These are phyloP conservation scores for Philereme vetulata DNA, from an alignment of 2,888 invertebrate genomes.

Conservation along the genomic window DNA sequence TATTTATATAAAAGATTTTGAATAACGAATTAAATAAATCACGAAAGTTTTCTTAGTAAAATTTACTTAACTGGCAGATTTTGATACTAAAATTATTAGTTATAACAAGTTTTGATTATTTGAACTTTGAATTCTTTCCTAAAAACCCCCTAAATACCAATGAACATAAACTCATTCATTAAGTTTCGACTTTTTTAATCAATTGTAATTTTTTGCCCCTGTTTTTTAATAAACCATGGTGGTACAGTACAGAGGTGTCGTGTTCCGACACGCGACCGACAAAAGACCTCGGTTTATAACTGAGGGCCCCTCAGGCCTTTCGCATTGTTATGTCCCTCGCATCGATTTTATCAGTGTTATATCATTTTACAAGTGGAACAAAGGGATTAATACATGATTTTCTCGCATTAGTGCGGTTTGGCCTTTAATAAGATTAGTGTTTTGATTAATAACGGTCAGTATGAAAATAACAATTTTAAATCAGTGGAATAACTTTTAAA, in stretches of 20 bases:
- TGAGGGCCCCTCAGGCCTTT: slow-evolving; percentile 56
- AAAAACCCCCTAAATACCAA: neutral
- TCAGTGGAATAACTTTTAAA: no score
- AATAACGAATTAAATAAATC: no score
- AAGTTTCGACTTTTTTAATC: slow-evolving; percentile 32
- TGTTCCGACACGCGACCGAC: slow-evolving; percentile 69
- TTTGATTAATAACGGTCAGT: neutral
- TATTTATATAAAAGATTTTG: no score
- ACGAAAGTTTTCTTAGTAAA: no score
- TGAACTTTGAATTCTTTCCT: neutral
- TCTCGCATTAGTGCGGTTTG: slow-evolving; percentile 27
- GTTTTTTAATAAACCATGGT: slow-evolving; percentile 58
- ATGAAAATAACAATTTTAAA: neutral
- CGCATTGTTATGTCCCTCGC: slow-evolving; percentile 63
- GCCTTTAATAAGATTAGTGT: neutral
- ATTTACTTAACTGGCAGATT: no score
- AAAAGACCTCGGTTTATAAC: slow-evolving; percentile 55
- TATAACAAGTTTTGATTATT: no score
- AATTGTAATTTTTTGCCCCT: slow-evolving; percentile 47
- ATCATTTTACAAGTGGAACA: slow-evolving; percentile 65
- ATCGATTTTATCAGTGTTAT: slow-evolving; percentile 69
- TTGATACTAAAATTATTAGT: no score
- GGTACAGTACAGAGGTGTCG: slow-evolving; percentile 67
- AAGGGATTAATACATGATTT: slow-evolving; percentile 38
- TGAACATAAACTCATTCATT: slow-evolving; percentile 17